A percentile compares a stretch with the other conserved stretches of the same genome.
These are phyloP conservation scores for Sebastes nivosus DNA, from an alignment of 2,797 vertebrate species.

Conservation along the genomic window DNA sequence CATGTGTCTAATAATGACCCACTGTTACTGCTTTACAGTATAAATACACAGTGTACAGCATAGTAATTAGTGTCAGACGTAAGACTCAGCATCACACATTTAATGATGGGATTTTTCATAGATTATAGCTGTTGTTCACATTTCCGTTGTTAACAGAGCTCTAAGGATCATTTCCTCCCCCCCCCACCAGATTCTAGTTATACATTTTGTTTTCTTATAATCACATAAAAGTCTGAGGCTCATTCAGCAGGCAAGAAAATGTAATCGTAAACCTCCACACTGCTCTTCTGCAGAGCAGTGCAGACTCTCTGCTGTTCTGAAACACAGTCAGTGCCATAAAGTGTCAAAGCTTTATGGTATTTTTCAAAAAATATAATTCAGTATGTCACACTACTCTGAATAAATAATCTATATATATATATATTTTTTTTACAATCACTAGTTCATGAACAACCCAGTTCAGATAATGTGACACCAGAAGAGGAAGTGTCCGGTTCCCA, in stretches of 20 bases:
- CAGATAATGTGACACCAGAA: conserved; percentile 28
- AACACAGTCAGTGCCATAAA: neutral
- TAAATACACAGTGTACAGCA: neutral
- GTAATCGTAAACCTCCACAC: neutral
- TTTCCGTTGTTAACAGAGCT: neutral
- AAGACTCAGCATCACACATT: neutral
- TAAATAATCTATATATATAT: neutral
- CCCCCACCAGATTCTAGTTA: neutral
- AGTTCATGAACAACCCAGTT: neutral
- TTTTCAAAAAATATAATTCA: neutral
- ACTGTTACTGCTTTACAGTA: neutral
- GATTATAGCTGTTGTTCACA: neutral
- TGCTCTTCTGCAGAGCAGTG: neutral
- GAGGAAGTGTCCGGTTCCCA: conserved; percentile 25
- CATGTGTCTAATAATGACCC: neutral
- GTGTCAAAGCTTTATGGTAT: neutral
- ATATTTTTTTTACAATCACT: neutral
- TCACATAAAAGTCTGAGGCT: neutral
- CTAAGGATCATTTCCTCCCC: neutral
- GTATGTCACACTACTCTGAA: neutral
- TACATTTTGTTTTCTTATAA: neutral
- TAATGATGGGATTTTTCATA: neutral
- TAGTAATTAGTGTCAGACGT: neutral
- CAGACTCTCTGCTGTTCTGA: neutral
- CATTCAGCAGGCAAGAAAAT: neutral